These are phyloP conservation scores for Montipora cactus DNA, from an alignment of 64 coral and sea anemone species.

Conservation along the genomic window DNA sequence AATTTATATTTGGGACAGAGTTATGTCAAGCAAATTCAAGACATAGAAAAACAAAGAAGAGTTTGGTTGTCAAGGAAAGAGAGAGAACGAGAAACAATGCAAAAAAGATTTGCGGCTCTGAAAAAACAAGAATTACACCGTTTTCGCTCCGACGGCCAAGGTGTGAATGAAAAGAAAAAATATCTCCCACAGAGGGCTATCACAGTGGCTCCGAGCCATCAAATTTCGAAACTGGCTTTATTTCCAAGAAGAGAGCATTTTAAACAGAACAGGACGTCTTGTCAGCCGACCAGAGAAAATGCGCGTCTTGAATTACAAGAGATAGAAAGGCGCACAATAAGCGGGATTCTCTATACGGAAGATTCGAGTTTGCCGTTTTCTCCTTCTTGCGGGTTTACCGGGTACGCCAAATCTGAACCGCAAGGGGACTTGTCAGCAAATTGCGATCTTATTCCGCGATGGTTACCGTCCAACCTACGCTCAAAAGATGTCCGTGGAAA, in stretches of 20 bases:
- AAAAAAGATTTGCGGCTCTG: slow-evolving; percentile 58
- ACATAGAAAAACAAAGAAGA: slow-evolving; percentile 77
- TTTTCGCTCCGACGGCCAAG: not conserved
- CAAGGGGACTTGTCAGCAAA: not conserved
- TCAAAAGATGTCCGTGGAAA: not conserved
- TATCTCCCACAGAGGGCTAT: not conserved
- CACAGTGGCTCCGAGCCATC: not conserved
- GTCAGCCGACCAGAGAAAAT: not conserved
- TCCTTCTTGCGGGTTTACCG: too few species aligned
- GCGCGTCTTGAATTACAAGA: not conserved
- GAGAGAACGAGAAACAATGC: slow-evolving; percentile 76
- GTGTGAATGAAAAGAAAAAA: not conserved
- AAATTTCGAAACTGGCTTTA: not conserved
- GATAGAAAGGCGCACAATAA: not conserved
- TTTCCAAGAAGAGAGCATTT: slow-evolving; percentile 1
- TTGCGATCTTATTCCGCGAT: slow-evolving; percentile 14
- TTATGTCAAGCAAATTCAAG: slow-evolving; percentile 79
- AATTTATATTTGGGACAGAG: slow-evolving; percentile 84
- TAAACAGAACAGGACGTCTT: not conserved
- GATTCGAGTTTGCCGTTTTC: too few species aligned
- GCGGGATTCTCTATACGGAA: not conserved
- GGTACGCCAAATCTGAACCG: too few species aligned
- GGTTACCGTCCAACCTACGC: slow-evolving; percentile 31
- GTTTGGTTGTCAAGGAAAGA: slow-evolving; percentile 76
- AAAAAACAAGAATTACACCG: slow-evolving; percentile 8